phyloP scores from a whole-genome alignment of 2,797 vertebrate genomes.

The Eupleurogrammus muticus region DNA sequence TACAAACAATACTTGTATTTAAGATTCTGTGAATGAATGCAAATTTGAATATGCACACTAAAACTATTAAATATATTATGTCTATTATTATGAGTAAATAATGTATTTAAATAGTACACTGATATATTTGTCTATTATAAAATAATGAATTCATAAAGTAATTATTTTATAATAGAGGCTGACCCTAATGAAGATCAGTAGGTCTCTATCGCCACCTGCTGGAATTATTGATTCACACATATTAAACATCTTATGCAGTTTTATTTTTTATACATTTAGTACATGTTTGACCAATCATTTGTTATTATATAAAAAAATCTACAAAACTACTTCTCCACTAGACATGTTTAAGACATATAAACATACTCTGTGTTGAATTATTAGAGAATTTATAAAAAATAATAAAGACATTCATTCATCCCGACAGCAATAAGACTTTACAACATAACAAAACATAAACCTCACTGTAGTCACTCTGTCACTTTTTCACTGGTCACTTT shows the following conservation, averaged over 20 bases:
- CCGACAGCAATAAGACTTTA: too few species aligned
- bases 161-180: too few species aligned
- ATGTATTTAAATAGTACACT: neutral
- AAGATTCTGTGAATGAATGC: neutral
- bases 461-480: too few species aligned
- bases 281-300: neutral
- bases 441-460: too few species aligned
- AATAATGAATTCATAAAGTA: too few species aligned
- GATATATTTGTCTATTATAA: neutral
- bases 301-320: neutral
- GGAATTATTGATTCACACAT: constrained; percentile 12
- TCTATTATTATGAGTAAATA: neutral
- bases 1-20: too few species aligned
- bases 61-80: too few species aligned
- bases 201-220: constrained; percentile 37
- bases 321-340: neutral
- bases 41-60: neutral
- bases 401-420: too few species aligned
- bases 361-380: too few species aligned
- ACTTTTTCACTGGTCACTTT: too few species aligned
- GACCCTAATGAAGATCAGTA: neutral
- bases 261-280: neutral
- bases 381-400: too few species aligned
- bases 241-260: neutral
- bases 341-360: neutral